A percentile compares a stretch with the other conserved stretches of the same genome.
Conservation (phyloP, 1,140 invertebrate species). For the Philotrypesis tridentata region DNA sequence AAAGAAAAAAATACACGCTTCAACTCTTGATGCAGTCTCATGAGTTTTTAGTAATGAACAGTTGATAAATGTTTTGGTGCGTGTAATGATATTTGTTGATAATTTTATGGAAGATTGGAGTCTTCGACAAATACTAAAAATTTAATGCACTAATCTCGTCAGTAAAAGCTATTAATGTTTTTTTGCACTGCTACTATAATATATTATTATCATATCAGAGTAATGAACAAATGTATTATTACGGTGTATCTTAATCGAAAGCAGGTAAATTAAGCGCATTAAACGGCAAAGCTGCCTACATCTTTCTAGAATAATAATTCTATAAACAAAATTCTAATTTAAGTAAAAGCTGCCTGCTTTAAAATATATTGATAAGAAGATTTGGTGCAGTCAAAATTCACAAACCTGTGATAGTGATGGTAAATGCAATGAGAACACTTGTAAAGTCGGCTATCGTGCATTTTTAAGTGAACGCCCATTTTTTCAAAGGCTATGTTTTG, state of each 20-base stretch:
- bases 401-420: conserved; percentile 77
- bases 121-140: background rate
- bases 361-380: conserved; percentile 4
- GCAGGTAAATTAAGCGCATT: background rate
- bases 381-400: conserved; percentile 47
- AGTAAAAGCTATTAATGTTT: background rate
- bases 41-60: background rate
- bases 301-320: background rate
- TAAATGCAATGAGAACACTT: conserved; percentile 81
- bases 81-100: background rate
- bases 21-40: background rate
- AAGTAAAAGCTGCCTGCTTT: background rate
- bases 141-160: background rate
- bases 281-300: background rate
- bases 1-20: too few relatives aligned
- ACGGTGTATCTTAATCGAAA: background rate
- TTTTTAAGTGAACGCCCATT: conserved; percentile 81
- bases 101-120: background rate
- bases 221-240: background rate
- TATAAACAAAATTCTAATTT: background rate
- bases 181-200: too few relatives aligned
- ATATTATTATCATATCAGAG: background rate
- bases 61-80: background rate
- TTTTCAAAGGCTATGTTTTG: conserved; percentile 74
- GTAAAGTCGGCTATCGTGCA: conserved; percentile 82